Conservation (phyloP, 2,888 invertebrate species). For the Pseudococcus viburni region DNA sequence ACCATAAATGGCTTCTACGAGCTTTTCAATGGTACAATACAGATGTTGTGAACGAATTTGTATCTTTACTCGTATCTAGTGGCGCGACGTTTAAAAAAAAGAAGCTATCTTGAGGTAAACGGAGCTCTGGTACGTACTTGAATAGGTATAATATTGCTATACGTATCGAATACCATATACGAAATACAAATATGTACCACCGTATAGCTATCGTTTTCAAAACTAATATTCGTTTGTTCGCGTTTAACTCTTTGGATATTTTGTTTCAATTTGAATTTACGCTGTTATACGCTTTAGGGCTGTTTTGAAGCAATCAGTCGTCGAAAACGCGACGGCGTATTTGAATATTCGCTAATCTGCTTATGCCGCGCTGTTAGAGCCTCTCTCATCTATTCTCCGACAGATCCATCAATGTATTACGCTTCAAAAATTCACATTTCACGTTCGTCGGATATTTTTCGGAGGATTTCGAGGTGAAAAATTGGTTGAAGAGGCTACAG, state of each 20-base stretch:
- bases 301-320: too few species aligned
- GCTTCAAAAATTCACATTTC: too few species aligned
- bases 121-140: neutral
- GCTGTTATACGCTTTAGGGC: neutral
- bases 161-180: neutral
- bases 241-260: neutral
- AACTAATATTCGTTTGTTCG: slow-evolving; percentile 42
- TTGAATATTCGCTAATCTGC: slow-evolving; percentile 37
- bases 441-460: too few species aligned
- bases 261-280: neutral
- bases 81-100: neutral
- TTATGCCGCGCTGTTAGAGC: neutral
- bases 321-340: too few species aligned
- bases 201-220: slow-evolving; percentile 11
- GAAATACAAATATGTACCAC: neutral
- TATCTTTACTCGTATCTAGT: neutral
- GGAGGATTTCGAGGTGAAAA: too few species aligned
- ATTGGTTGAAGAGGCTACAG: too few species aligned
- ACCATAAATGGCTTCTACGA: neutral
- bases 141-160: neutral
- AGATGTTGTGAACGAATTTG: neutral
- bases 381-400: neutral
- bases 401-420: too few species aligned
- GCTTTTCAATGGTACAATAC: neutral
- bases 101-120: neutral